Conservation (phyloP, 2,888 invertebrate genomes). For the Colostygia pectinataria region DNA sequence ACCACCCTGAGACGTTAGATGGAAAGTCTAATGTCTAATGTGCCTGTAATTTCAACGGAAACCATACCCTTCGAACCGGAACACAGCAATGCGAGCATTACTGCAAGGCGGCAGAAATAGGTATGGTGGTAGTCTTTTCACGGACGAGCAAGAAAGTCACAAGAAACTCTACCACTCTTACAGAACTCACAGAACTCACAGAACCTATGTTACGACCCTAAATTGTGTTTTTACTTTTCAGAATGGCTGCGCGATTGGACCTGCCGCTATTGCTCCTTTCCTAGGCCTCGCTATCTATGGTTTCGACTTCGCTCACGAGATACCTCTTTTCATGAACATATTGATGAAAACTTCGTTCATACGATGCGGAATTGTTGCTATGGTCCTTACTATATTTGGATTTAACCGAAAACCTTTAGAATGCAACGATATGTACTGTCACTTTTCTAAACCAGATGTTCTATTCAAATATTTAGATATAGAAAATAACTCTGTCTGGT, state of each 20-base stretch:
- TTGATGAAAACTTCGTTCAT: constrained; percentile 86
- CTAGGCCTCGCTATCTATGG: constrained; percentile 87
- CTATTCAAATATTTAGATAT: constrained; percentile 84
- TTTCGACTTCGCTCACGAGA: constrained; percentile 86
- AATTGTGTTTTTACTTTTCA: constrained; percentile 52
- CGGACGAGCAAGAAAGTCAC: too few species aligned
- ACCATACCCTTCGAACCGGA: too few species aligned
- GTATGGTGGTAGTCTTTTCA: too few species aligned
- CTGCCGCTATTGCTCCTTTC: constrained; percentile 85
- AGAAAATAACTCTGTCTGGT: constrained; percentile 80
- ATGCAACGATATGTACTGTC: constrained; percentile 85
- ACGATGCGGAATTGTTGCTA: constrained; percentile 85
- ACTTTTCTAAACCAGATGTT: constrained; percentile 85
- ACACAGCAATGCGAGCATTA: too few species aligned
- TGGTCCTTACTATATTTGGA: constrained; percentile 85
- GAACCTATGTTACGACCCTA: neutral
- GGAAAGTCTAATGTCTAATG: too few species aligned
- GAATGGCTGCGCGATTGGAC: constrained; percentile 88
- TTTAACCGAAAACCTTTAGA: constrained; percentile 81
- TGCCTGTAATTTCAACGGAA: too few species aligned
- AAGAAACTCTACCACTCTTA: too few species aligned
- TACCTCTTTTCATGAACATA: constrained; percentile 83
- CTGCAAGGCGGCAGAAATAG: too few species aligned
- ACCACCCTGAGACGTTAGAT: too few species aligned
- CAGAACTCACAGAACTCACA: too few species aligned